Percentiles rank a stretch among this genome's conserved stretches.
phyloP scores from a whole-genome alignment of 37 sponge, comb jelly and placozoan genomes.

The Haliclona indistincta region DNA sequence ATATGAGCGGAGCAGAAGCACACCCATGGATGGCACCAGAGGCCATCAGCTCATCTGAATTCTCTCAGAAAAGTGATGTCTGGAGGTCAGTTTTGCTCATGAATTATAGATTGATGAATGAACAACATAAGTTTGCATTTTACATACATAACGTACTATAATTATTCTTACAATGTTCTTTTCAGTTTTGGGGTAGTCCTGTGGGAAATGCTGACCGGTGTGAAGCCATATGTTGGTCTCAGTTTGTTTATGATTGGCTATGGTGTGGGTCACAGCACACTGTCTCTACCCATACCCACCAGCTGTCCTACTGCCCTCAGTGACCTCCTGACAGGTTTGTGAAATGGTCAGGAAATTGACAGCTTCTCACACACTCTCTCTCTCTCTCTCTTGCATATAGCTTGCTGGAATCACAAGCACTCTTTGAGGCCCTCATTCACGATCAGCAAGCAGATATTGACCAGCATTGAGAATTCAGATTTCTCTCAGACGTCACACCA shows the following conservation, averaged over 20 bases:
- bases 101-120: too few species aligned
- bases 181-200: slow-evolving; percentile 90
- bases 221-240: slow-evolving; percentile 81
- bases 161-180: too few species aligned
- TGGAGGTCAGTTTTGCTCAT: slow-evolving; percentile 81
- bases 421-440: slow-evolving; percentile 66
- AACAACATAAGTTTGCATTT: too few species aligned
- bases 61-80: slow-evolving; percentile 87
- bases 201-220: slow-evolving; percentile 96
- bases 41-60: slow-evolving; percentile 72
- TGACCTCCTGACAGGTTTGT: too few species aligned
- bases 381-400: too few species aligned
- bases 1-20: slow-evolving; percentile 89
- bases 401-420: slow-evolving; percentile 72
- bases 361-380: too few species aligned
- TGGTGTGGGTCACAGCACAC: slow-evolving; percentile 77
- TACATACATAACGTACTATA: too few species aligned
- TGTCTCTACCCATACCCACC: slow-evolving; percentile 84
- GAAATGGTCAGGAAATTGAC: too few species aligned
- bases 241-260: slow-evolving; percentile 82
- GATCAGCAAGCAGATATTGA: slow-evolving; percentile 39
- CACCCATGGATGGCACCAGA: slow-evolving; percentile 98
- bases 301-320: slow-evolving; percentile 72
- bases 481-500: slow-evolving; percentile 51
- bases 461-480: slow-evolving; percentile 31